phyloP scores from a whole-genome alignment of 2,113 vertebrate genomes.

The Brachypodius melanocephalos region DNA sequence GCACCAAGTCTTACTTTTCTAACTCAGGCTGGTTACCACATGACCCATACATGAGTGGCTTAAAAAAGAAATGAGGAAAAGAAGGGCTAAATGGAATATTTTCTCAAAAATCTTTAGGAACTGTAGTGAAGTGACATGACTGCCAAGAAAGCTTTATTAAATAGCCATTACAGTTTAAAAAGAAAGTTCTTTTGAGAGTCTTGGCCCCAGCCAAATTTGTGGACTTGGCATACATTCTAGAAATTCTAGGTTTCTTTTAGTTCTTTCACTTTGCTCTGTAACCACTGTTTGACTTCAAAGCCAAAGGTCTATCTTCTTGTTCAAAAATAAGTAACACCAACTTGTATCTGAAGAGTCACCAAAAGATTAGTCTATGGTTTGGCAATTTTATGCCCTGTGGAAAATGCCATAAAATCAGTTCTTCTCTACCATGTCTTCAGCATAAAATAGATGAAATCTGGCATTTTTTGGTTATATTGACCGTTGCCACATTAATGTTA shows the following conservation, averaged over 20 bases:
- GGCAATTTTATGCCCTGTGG: neutral
- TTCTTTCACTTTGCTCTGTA: constrained; percentile 38
- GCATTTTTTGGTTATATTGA: neutral
- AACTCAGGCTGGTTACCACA: neutral
- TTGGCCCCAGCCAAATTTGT: neutral
- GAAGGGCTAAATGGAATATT: neutral
- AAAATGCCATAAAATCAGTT: neutral
- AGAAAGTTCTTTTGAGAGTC: neutral
- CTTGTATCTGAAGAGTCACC: neutral
- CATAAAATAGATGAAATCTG: constrained; percentile 12
- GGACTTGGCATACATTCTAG: constrained; percentile 18
- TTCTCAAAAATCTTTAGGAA: neutral
- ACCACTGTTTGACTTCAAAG: neutral
- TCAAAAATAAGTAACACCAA: constrained; percentile 20
- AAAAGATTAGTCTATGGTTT: neutral
- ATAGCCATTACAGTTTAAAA: constrained; percentile 21
- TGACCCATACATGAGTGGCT: neutral
- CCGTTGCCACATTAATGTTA: neutral
- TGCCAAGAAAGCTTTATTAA: constrained; percentile 44
- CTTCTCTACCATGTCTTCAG: neutral
- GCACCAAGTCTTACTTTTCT: neutral
- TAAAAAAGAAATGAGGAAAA: neutral
- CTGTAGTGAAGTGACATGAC: neutral
- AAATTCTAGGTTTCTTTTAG: constrained; percentile 10
- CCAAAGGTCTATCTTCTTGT: neutral